Conservation (phyloP, 2,113 vertebrate genomes). For the Carollia perspicillata region DNA sequence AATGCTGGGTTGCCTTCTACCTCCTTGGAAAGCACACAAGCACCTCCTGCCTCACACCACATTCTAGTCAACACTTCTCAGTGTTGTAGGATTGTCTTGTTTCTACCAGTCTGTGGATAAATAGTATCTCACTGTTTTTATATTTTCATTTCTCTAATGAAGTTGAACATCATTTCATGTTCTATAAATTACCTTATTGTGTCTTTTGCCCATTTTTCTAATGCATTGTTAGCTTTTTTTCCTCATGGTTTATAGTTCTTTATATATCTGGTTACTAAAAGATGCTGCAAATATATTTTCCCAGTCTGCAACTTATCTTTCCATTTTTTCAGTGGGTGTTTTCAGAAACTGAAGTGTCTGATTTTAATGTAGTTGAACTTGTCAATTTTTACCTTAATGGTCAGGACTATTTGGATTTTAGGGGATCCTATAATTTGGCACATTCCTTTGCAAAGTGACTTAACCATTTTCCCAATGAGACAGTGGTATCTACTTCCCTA, state of each 20-base stretch:
- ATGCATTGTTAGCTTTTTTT: neutral
- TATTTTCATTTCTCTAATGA: neutral
- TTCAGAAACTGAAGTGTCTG: neutral
- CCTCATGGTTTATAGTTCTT: neutral
- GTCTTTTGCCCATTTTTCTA: neutral
- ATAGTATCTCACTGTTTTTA: neutral
- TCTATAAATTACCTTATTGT: neutral
- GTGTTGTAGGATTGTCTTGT: neutral
- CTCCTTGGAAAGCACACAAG: neutral
- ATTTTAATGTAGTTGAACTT: neutral
- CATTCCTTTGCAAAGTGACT: neutral
- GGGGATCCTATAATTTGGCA: neutral
- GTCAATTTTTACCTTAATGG: neutral
- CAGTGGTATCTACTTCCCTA: neutral
- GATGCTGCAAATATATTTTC: neutral
- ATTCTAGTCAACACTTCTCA: neutral
- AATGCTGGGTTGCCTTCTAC: neutral
- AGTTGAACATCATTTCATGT: neutral
- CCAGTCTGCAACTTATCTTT: neutral
- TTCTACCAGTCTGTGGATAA: neutral
- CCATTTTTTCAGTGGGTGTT: neutral
- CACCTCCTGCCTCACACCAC: neutral
- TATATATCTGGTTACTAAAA: neutral
- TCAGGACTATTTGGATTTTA: neutral
- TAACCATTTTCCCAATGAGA: neutral